phyloP scores from a whole-genome alignment of 2,113 vertebrate species.

The Holacanthus passer region DNA sequence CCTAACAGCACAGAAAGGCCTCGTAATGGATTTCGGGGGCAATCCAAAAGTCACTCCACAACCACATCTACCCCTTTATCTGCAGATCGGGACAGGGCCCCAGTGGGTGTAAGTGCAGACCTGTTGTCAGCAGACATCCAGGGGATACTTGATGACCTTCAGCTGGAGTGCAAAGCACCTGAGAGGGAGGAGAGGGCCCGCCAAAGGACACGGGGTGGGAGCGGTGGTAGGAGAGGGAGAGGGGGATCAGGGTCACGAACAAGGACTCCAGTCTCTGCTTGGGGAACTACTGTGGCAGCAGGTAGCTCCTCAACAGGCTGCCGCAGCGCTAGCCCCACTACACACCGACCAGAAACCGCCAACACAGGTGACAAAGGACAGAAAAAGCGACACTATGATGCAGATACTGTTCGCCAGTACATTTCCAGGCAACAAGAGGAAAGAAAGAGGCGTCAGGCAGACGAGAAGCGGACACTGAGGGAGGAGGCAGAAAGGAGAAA shows the following conservation, averaged over 20 bases:
- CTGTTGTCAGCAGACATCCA: constrained; percentile 91
- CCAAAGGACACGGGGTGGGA: constrained; percentile 61
- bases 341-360: constrained; percentile 83
- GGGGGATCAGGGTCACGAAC: constrained; percentile 75
- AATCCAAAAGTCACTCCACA: constrained; percentile 66
- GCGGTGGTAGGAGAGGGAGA: constrained; percentile 64
- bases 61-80: constrained; percentile 23
- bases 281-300: constrained; percentile 26
- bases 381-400: constrained; percentile 94
- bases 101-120: constrained; percentile 79
- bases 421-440: constrained; percentile 94
- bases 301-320: constrained; percentile 57
- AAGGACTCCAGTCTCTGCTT: constrained; percentile 64
- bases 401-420: constrained; percentile 92
- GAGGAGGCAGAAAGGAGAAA: constrained; percentile 85
- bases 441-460: constrained; percentile 89
- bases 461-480: constrained; percentile 90
- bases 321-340: constrained; percentile 88
- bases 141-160: constrained; percentile 93
- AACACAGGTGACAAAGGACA: constrained; percentile 65
- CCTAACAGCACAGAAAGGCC: constrained; percentile 78
- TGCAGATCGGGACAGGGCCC: constrained; percentile 44
- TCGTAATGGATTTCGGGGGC: constrained; percentile 38
- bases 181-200: constrained; percentile 64
- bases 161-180: constrained; percentile 83